Conservation (phyloP, 1,140 invertebrate species). For the Zophobas morio region DNA sequence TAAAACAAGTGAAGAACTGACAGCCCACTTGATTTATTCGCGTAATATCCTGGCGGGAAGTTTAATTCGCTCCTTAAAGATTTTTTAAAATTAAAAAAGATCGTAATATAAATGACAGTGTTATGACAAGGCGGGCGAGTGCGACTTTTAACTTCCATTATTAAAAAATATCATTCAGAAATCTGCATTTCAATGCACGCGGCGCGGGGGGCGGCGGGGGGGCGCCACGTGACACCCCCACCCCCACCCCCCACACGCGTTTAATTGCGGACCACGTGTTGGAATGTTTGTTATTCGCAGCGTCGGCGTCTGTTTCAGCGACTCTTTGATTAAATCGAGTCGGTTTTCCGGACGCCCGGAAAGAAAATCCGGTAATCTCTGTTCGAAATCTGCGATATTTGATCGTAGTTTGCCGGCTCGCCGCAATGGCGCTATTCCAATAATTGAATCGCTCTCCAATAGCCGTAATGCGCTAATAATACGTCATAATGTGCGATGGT, state of each 20-base stretch:
- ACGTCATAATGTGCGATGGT: slow-evolving; percentile 69
- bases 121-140: slow-evolving; percentile 59
- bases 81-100: slow-evolving; percentile 63
- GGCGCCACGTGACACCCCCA: slow-evolving; percentile 13
- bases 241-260: neutral
- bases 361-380: slow-evolving; percentile 54
- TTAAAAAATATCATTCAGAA: slow-evolving; percentile 62
- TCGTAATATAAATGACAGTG: slow-evolving; percentile 63
- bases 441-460: slow-evolving; percentile 69
- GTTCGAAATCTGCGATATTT: slow-evolving; percentile 63
- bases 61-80: slow-evolving; percentile 63
- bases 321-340: slow-evolving; percentile 38
- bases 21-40: slow-evolving; percentile 60
- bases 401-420: slow-evolving; percentile 64
- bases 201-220: neutral
- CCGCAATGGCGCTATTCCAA: slow-evolving; percentile 67
- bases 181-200: slow-evolving; percentile 58
- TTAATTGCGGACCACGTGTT: slow-evolving; percentile 35
- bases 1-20: slow-evolving; percentile 60
- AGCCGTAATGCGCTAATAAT: slow-evolving; percentile 67
- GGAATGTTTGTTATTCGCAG: slow-evolving; percentile 36
- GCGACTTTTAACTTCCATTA: slow-evolving; percentile 61
- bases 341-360: slow-evolving; percentile 16
- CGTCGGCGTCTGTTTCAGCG: slow-evolving; percentile 29
- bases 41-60: slow-evolving; percentile 62